These are phyloP conservation scores for Trichogramma dendrolimi DNA, from an alignment of 2,888 invertebrate genomes.

Conservation along the genomic window DNA sequence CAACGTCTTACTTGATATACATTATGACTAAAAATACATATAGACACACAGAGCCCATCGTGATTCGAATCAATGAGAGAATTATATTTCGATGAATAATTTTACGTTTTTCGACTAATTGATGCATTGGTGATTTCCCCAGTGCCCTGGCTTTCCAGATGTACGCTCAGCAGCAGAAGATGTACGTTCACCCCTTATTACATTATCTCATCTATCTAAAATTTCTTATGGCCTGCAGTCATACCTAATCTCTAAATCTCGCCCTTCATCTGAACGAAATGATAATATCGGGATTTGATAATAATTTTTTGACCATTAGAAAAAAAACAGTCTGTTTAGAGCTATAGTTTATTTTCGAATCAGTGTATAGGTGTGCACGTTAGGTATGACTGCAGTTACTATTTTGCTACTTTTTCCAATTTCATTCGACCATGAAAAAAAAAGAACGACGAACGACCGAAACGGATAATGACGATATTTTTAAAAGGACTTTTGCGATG, in stretches of 20 bases:
- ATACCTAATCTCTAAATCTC: conserved; percentile 38
- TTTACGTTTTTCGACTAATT: conserved; percentile 47
- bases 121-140: conserved; percentile 61
- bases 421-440: conserved; percentile 33
- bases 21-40: no score
- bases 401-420: conserved; percentile 42
- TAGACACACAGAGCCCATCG: no score
- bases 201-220: conserved; percentile 49
- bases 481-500: conserved; percentile 27
- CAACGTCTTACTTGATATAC: no score
- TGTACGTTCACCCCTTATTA: conserved; percentile 66
- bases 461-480: conserved; percentile 29
- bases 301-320: no score
- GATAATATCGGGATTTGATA: no score
- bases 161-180: conserved; percentile 90
- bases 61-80: no score
- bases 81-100: conserved; percentile 27
- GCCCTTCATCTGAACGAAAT: no score
- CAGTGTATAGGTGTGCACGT: conserved; percentile 20
- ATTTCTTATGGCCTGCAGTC: conserved; percentile 46
- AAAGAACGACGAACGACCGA: conserved; percentile 22
- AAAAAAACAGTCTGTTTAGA: no score
- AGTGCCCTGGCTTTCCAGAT: conserved; percentile 96
- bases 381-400: conserved; percentile 50
- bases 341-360: no score